Evolutionary conservation across 2,888 invertebrate genomes (phyloP).

Genomic region (Tetanocera ferruginea): DNA sequence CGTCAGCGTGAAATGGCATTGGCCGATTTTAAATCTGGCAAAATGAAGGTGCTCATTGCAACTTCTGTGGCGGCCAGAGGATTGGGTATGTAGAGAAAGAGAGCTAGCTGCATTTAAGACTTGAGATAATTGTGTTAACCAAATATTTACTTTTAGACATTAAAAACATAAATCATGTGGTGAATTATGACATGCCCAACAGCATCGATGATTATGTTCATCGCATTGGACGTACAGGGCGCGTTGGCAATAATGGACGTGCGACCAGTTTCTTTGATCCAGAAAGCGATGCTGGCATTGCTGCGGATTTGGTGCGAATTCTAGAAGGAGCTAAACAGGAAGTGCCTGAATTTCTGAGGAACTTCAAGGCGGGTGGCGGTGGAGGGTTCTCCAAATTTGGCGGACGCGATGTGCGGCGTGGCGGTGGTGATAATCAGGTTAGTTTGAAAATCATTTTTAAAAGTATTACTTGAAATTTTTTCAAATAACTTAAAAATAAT

Average conservation of each 20-base stretch:
- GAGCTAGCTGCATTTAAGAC: neutral
- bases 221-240: constrained; percentile 93
- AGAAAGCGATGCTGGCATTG: constrained; percentile 75
- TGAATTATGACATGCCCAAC: constrained; percentile 92
- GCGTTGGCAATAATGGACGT: constrained; percentile 90
- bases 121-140: neutral
- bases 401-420: constrained; percentile 75
- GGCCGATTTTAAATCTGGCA: constrained; percentile 85
- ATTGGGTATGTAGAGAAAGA: constrained; percentile 72
- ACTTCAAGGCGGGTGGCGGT: constrained; percentile 69
- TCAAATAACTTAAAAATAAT: too few species aligned
- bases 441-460: constrained; percentile 9
- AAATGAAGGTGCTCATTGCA: constrained; percentile 87
- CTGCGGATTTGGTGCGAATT: constrained; percentile 78
- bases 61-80: constrained; percentile 96
- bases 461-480: too few species aligned
- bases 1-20: constrained; percentile 96
- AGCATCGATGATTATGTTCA: constrained; percentile 95
- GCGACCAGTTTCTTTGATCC: constrained; percentile 88
- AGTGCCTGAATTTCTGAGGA: constrained; percentile 82
- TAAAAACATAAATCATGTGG: constrained; percentile 86
- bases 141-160: constrained; percentile 76
- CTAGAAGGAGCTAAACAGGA: constrained; percentile 83
- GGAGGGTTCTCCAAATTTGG: constrained; percentile 73
- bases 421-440: constrained; percentile 53